A percentile compares a stretch with the other conserved stretches of the same genome.
These are phyloP conservation scores for Diogma glabrata DNA, from an alignment of 2,888 invertebrate species.

Conservation along the genomic window DNA sequence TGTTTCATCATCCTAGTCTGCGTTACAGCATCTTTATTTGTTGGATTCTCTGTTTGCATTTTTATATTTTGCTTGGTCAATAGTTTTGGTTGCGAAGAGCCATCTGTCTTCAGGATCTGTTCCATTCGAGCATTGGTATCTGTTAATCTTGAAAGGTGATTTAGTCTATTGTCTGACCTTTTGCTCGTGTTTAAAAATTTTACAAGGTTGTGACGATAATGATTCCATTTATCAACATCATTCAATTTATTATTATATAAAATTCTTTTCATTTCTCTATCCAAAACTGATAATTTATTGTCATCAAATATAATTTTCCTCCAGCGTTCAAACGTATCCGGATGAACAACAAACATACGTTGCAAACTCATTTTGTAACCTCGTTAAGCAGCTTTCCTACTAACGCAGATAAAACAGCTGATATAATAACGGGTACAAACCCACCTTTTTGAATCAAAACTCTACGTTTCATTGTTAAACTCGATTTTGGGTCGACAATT, in stretches of 20 bases:
- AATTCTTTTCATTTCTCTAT: slow-evolving; percentile 7
- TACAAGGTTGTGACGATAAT: slow-evolving; percentile 5
- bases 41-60: no score
- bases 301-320: not conserved
- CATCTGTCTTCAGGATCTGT: no score
- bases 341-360: not conserved
- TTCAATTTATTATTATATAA: not conserved
- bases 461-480: slow-evolving; percentile 4
- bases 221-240: slow-evolving; percentile 8
- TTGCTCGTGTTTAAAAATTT: not conserved
- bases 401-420: slow-evolving; percentile 3
- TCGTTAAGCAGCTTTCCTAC: slow-evolving; percentile 6
- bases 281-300: not conserved
- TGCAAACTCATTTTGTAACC: not conserved
- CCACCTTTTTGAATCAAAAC: slow-evolving; percentile 10
- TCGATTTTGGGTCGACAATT: not conserved
- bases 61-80: no score
- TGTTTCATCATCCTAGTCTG: no score
- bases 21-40: no score
- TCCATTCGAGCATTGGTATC: no score
- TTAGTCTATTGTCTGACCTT: no score
- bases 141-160: no score
- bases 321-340: slow-evolving; percentile 6
- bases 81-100: no score
- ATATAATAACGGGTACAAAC: slow-evolving; percentile 6